Percentiles rank a stretch among this genome's conserved stretches.
These are phyloP conservation scores for Dryomyza anilis DNA, from an alignment of 2,888 invertebrate genomes.

Conservation along the genomic window DNA sequence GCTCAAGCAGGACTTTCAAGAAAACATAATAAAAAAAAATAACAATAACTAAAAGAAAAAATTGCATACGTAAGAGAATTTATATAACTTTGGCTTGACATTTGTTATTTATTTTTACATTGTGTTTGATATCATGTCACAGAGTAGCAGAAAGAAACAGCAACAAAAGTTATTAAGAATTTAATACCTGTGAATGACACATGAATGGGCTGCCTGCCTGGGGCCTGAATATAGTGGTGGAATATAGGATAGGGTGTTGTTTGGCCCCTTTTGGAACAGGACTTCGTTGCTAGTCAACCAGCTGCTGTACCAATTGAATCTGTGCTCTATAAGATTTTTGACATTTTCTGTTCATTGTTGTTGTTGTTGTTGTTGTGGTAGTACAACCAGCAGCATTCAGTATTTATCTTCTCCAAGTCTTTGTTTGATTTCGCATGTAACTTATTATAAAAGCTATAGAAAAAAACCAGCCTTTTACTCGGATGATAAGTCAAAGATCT, in stretches of 20 bases:
- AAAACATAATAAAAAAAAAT: neutral
- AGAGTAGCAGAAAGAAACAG: constrained; percentile 17
- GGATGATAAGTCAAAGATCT: no score
- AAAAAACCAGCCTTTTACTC: neutral
- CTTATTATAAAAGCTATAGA: neutral
- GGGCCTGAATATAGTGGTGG: no score
- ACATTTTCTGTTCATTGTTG: neutral
- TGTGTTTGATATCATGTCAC: no score
- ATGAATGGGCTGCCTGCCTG: constrained; percentile 37
- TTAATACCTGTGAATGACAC: constrained; percentile 55
- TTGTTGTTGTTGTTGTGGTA: neutral
- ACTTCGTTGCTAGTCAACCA: neutral
- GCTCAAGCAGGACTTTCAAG: neutral
- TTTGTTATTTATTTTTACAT: neutral
- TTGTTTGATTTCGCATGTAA: constrained; percentile 6
- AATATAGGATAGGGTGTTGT: no score
- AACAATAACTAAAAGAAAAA: neutral
- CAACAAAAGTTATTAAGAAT: constrained; percentile 44
- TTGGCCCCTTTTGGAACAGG: no score
- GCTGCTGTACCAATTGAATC: neutral
- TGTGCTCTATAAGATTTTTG: neutral
- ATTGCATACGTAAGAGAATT: neutral
- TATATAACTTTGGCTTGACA: neutral
- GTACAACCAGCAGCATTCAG: no score
- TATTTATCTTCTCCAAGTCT: neutral